Evolutionary conservation across 2,888 invertebrate species (phyloP).

Genomic region (Zygothrica quintamaculata): DNA sequence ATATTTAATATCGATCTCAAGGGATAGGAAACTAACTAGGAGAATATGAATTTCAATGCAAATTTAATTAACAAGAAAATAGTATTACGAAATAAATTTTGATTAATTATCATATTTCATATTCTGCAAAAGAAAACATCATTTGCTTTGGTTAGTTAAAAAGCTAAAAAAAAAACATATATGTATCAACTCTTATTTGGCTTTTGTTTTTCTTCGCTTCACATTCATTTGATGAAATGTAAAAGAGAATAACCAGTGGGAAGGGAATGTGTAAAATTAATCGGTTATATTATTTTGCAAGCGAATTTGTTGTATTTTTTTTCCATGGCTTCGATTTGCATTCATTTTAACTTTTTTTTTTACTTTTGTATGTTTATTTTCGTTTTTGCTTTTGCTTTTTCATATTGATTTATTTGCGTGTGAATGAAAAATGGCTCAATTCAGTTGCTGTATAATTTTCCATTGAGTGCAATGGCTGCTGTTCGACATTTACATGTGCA

Average conservation of each 20-base stretch:
- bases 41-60: no score
- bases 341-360: conserved; percentile 26
- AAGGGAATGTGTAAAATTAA: neutral
- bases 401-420: conserved; percentile 48
- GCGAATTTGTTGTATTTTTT: neutral
- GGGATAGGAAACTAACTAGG: no score
- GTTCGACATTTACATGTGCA: conserved; percentile 16
- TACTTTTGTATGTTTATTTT: conserved; percentile 5
- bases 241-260: neutral
- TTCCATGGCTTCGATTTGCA: neutral
- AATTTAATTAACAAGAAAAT: no score
- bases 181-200: no score
- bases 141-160: no score
- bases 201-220: neutral
- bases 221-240: neutral
- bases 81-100: no score
- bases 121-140: no score
- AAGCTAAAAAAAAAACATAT: no score
- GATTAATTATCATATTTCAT: no score
- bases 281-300: neutral
- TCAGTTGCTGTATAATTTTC: conserved; percentile 35
- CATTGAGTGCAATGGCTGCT: conserved; percentile 32
- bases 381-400: conserved; percentile 1
- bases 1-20: no score
- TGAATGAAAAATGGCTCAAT: conserved; percentile 25